These are phyloP conservation scores for Macrotis lagotis DNA, from an alignment of 2,113 vertebrate species.

Conservation along the genomic window DNA sequence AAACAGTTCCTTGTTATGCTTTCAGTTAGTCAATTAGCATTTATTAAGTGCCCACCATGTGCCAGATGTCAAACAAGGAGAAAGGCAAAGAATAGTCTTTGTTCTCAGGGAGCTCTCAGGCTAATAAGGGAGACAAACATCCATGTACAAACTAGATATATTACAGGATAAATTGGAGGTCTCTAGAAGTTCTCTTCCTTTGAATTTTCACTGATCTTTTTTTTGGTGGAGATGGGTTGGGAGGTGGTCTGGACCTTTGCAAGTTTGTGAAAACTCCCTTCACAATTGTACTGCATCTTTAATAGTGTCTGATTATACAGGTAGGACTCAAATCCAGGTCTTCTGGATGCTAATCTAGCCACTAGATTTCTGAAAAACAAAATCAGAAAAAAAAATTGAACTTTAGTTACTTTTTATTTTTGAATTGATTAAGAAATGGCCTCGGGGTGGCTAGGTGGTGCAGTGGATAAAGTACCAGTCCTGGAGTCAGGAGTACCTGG, in stretches of 20 bases:
- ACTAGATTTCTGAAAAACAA: not conserved
- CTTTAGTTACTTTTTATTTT: not conserved
- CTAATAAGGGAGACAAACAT: not conserved
- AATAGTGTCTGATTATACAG: not conserved
- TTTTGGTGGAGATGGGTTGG: not conserved
- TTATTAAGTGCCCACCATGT: not conserved
- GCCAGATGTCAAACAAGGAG: not conserved
- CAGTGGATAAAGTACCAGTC: too few relatives aligned
- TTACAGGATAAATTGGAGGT: not conserved
- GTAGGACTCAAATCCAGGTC: not conserved
- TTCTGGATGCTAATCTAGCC: not conserved
- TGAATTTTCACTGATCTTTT: not conserved
- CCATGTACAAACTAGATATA: slow-evolving; percentile 12
- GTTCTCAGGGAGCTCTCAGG: not conserved
- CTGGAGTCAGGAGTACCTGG: too few relatives aligned
- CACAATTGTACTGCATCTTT: not conserved
- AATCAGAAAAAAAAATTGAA: not conserved
- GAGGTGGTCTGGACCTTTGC: not conserved
- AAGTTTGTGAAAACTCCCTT: not conserved
- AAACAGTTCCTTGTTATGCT: not conserved
- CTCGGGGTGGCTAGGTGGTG: too few relatives aligned
- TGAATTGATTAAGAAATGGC: not conserved
- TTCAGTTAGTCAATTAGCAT: not conserved
- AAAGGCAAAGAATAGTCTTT: not conserved
- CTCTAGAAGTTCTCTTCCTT: not conserved